These are phyloP conservation scores for Chionis minor DNA, from an alignment of 2,113 vertebrate genomes.

Conservation along the genomic window DNA sequence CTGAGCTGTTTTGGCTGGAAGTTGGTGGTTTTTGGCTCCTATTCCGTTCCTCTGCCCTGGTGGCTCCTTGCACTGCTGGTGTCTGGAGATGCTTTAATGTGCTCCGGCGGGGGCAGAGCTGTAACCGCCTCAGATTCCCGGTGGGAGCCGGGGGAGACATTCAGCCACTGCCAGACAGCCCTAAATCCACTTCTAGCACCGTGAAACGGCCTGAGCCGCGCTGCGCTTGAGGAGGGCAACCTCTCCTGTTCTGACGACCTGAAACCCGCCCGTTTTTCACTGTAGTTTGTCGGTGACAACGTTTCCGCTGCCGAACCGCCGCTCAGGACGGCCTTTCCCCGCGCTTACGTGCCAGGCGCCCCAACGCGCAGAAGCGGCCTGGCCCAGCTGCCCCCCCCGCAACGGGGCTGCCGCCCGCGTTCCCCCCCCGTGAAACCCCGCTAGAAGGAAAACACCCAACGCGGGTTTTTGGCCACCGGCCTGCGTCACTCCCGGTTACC, in stretches of 20 bases:
- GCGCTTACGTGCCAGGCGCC: accelerated
- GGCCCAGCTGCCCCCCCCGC: neutral
- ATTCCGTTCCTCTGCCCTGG: neutral
- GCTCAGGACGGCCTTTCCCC: accelerated
- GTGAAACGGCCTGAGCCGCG: neutral
- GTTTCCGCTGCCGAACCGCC: neutral
- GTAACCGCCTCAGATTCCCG: neutral
- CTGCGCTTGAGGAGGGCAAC: too few species aligned
- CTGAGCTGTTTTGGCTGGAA: neutral
- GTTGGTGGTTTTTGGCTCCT: neutral
- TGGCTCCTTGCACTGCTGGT: neutral
- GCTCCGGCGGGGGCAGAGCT: neutral
- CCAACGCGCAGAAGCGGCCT: neutral
- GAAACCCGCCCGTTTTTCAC: neutral
- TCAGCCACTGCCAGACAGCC: neutral
- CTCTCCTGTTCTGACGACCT: accelerated
- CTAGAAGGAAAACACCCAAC: neutral
- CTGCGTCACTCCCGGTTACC: accelerated
- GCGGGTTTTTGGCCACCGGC: accelerated
- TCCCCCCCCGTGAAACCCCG: neutral
- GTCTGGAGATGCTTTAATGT: neutral
- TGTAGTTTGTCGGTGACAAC: neutral
- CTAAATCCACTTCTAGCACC: accelerated
- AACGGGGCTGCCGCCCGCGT: neutral
- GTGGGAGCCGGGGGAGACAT: accelerated